These are phyloP conservation scores for Neoascia interrupta DNA, from an alignment of 2,888 invertebrate genomes.

Conservation along the genomic window DNA sequence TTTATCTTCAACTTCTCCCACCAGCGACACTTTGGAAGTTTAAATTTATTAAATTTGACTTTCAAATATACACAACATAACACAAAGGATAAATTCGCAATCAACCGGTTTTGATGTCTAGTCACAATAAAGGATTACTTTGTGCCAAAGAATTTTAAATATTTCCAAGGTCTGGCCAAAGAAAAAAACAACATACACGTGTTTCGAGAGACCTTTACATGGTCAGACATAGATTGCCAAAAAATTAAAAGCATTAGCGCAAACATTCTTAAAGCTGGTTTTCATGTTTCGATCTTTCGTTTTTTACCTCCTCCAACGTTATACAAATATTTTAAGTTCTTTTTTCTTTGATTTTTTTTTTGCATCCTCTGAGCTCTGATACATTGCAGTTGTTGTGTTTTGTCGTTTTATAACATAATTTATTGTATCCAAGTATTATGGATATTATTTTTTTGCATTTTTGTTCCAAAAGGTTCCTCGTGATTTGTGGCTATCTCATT, in stretches of 20 bases:
- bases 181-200: background rate
- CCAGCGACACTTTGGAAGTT: slow-evolving; percentile 7
- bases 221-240: background rate
- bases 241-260: slow-evolving; percentile 24
- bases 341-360: slow-evolving; percentile 6
- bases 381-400: slow-evolving; percentile 1
- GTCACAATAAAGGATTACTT: slow-evolving; percentile 45
- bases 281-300: slow-evolving; percentile 15
- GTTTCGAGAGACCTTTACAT: slow-evolving; percentile 21
- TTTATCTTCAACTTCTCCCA: too few species aligned
- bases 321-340: too few species aligned
- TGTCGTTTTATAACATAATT: slow-evolving; percentile 23
- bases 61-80: background rate
- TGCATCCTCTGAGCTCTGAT: slow-evolving; percentile 1
- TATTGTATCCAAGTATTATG: slow-evolving; percentile 29
- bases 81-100: slow-evolving; percentile 7
- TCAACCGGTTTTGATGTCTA: slow-evolving; percentile 33
- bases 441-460: background rate
- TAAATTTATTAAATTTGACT: background rate
- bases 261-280: slow-evolving; percentile 27
- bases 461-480: slow-evolving; percentile 9
- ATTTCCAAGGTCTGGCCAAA: slow-evolving; percentile 36
- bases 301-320: background rate
- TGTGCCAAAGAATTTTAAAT: slow-evolving; percentile 36
- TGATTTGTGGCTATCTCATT: slow-evolving; percentile 29